Conservation (phyloP, 2,797 vertebrate species). For the Spinus pinus region DNA sequence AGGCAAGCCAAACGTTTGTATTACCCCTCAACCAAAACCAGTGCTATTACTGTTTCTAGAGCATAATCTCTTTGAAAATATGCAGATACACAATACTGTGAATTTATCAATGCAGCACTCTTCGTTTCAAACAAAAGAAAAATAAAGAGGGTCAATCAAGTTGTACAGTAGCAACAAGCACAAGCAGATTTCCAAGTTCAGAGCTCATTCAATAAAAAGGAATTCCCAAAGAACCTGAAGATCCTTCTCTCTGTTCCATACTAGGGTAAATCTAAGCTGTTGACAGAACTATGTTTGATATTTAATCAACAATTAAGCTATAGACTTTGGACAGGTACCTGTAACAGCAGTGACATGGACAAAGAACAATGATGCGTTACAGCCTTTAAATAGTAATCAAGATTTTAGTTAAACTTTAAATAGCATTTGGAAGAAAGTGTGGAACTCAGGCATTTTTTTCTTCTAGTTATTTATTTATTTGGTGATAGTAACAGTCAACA, state of each 20-base stretch:
- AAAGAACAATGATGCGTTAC: background rate
- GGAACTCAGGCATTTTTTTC: background rate
- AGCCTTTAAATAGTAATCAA: background rate
- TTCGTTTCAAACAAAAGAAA: background rate
- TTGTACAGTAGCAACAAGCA: background rate
- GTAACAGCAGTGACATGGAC: background rate
- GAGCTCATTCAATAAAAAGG: background rate
- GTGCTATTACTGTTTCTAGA: background rate
- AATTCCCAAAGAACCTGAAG: background rate
- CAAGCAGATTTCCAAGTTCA: background rate
- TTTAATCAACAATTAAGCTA: background rate
- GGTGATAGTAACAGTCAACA: background rate
- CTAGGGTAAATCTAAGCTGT: background rate
- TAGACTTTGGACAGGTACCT: background rate
- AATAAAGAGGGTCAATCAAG: background rate
- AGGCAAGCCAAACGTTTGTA: background rate
- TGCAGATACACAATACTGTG: background rate
- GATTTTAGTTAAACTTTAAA: slow-evolving; percentile 41
- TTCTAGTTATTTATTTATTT: slow-evolving; percentile 21
- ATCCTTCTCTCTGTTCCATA: background rate
- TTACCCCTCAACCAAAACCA: background rate
- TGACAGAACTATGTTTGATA: background rate
- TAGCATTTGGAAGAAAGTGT: background rate
- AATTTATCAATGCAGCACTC: background rate
- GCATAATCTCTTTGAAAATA: background rate